Conservation (phyloP, 2,113 vertebrate species). For the Phaetusa simplex region DNA sequence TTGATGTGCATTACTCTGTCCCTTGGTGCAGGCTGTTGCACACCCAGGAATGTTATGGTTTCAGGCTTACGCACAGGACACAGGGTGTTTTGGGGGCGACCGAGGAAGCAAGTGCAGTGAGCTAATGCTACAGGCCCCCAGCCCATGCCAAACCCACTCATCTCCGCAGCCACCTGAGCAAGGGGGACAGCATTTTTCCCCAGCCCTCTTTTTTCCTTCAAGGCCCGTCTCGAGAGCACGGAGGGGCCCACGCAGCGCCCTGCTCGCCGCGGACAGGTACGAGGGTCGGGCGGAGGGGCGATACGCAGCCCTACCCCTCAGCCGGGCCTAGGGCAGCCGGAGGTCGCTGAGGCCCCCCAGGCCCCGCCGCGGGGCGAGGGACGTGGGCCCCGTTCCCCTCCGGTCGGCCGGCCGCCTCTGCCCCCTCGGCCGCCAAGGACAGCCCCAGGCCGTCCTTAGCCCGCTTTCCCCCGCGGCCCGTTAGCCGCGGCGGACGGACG, state of each 20-base stretch:
- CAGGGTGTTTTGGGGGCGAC: accelerated
- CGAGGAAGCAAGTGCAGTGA: not conserved
- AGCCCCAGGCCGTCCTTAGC: not conserved
- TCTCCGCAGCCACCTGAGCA: not conserved
- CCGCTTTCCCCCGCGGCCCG: not conserved
- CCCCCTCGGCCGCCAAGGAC: not conserved
- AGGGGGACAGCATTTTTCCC: no score
- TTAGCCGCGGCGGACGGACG: not conserved
- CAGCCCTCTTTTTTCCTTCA: not conserved
- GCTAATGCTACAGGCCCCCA: not conserved
- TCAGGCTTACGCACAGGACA: accelerated
- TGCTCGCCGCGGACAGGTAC: not conserved
- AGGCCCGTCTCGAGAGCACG: not conserved
- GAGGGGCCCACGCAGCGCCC: not conserved
- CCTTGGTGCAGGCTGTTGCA: not conserved
- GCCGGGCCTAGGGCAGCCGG: not conserved
- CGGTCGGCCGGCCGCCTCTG: no score
- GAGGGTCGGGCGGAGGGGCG: not conserved
- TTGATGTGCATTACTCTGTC: not conserved
- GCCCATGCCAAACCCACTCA: accelerated
- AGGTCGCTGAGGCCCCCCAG: not conserved
- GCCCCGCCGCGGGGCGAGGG: no score
- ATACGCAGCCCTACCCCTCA: not conserved
- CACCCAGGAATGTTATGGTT: accelerated
- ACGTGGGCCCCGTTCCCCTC: not conserved